These are phyloP conservation scores for Icerya purchasi DNA, from an alignment of 2,888 invertebrate genomes.

Conservation along the genomic window DNA sequence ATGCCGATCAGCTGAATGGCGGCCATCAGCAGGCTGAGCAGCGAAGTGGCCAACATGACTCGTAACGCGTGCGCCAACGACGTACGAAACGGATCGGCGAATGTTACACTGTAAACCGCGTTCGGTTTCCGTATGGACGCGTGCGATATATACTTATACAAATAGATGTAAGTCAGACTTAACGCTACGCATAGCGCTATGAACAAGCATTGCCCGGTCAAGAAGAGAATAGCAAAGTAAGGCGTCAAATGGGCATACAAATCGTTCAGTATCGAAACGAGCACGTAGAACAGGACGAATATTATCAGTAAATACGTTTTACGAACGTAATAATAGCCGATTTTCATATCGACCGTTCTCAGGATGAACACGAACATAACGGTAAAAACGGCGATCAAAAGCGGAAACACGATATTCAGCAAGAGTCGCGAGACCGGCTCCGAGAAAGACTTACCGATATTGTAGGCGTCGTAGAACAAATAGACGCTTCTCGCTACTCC, in stretches of 20 bases:
- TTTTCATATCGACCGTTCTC: conserved; percentile 39
- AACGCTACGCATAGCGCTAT: conserved; percentile 63
- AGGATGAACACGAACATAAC: conserved; percentile 66
- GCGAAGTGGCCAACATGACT: conserved; percentile 66
- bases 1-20: conserved; percentile 51
- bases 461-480: conserved; percentile 78
- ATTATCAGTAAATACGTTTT: conserved; percentile 56
- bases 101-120: conserved; percentile 25
- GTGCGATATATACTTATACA: conserved; percentile 52
- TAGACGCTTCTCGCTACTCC: conserved; percentile 67
- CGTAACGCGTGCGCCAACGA: conserved; percentile 65
- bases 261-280: conserved; percentile 61
- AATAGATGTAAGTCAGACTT: conserved; percentile 63
- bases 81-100: conserved; percentile 28
- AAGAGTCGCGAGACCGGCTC: conserved; percentile 55
- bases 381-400: conserved; percentile 72
- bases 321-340: conserved; percentile 33
- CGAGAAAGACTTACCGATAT: conserved; percentile 59
- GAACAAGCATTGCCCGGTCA: conserved; percentile 67
- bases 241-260: conserved; percentile 26
- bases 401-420: conserved; percentile 64
- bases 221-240: conserved; percentile 30
- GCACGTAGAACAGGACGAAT: conserved; percentile 54
- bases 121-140: conserved; percentile 21
- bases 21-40: conserved; percentile 63